These are phyloP conservation scores for Cerastis leucographa DNA, from an alignment of 2,888 invertebrate species.

Conservation along the genomic window DNA sequence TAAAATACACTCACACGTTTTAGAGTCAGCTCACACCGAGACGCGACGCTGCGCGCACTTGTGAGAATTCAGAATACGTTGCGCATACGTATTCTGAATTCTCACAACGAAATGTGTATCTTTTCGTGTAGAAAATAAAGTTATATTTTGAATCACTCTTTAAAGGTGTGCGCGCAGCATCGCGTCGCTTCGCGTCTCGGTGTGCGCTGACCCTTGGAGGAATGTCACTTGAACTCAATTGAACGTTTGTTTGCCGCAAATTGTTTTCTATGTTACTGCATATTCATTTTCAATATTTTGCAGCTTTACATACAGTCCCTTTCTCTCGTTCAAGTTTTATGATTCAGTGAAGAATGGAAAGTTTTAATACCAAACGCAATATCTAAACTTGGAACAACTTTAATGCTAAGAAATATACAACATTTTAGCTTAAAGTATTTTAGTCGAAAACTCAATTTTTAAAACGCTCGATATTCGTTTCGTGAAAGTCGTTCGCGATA, in stretches of 20 bases:
- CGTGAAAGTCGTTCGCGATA: not conserved
- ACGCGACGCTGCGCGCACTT: too few relatives aligned
- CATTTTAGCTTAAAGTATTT: conserved; percentile 2
- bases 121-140: too few relatives aligned
- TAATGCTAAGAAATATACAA: not conserved
- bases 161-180: too few relatives aligned
- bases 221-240: conserved; percentile 27
- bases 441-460: not conserved
- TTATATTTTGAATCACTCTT: too few relatives aligned
- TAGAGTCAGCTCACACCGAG: too few relatives aligned
- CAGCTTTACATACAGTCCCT: not conserved
- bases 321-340: conserved; percentile 18
- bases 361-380: not conserved
- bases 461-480: conserved; percentile 10
- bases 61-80: too few relatives aligned
- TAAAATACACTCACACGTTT: conserved; percentile 29
- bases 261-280: conserved; percentile 10
- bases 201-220: too few relatives aligned
- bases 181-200: too few relatives aligned
- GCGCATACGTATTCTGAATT: too few relatives aligned
- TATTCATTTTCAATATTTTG: conserved; percentile 31
- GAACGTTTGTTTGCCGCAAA: conserved; percentile 31
- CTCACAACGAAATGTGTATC: too few relatives aligned
- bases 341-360: not conserved
- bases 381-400: not conserved